Evolutionary conservation across 2,888 invertebrate species (phyloP).

Genomic region (Platycnemis pennipes): DNA sequence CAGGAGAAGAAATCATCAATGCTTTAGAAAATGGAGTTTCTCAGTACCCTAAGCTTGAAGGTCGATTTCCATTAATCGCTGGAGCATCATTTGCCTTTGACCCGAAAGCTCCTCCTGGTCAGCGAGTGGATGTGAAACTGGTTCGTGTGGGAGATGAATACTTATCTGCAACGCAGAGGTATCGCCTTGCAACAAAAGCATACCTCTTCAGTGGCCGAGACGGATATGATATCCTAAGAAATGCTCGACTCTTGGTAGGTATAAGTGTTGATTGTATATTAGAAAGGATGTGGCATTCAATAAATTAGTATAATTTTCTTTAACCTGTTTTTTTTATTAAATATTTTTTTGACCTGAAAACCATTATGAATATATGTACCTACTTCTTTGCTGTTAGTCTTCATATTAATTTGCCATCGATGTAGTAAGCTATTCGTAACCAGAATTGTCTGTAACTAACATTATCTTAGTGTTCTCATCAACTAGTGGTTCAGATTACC

Average conservation of each 20-base stretch:
- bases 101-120: constrained; percentile 85
- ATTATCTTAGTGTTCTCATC: too few species aligned
- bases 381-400: too few species aligned
- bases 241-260: constrained; percentile 87
- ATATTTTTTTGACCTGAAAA: too few species aligned
- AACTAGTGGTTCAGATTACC: too few species aligned
- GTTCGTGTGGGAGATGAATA: constrained; percentile 93
- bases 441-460: too few species aligned
- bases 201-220: constrained; percentile 92
- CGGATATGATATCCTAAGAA: constrained; percentile 90
- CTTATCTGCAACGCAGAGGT: constrained; percentile 85
- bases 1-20: constrained; percentile 84
- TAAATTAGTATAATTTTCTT: neutral
- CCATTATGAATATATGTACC: too few species aligned
- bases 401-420: too few species aligned
- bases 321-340: neutral
- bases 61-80: constrained; percentile 93
- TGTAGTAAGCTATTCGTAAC: too few species aligned
- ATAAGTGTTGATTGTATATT: constrained; percentile 41
- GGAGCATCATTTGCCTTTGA: constrained; percentile 90
- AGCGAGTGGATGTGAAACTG: constrained; percentile 85
- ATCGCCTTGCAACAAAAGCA: constrained; percentile 90
- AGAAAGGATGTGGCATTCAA: neutral
- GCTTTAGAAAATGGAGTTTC: constrained; percentile 92
- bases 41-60: constrained; percentile 93